These are phyloP conservation scores for Dicyrtoma fusca DNA, from an alignment of 2,888 invertebrate genomes.

Conservation along the genomic window DNA sequence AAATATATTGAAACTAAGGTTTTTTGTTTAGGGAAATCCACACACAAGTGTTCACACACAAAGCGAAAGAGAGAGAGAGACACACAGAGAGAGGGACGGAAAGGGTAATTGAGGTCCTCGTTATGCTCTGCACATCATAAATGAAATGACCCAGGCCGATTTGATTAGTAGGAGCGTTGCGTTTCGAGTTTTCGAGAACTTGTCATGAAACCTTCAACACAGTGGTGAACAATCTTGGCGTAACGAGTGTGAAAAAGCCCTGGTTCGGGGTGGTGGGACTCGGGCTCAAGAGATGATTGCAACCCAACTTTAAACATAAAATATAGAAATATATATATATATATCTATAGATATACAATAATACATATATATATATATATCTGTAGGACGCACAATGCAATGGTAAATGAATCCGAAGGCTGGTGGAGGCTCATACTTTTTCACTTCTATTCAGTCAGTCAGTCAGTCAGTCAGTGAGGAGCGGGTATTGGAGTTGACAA, in stretches of 20 bases:
- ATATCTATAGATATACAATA: not conserved
- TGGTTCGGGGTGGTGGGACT: conserved; percentile 51
- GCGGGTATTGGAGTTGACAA: conserved; percentile 34
- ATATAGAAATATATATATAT: not conserved
- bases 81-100: conserved; percentile 29
- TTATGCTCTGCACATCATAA: conserved; percentile 44
- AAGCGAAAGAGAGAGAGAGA: conserved; percentile 33
- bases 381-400: not conserved
- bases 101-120: conserved; percentile 44
- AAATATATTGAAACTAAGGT: not conserved
- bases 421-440: conserved; percentile 13
- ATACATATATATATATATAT: not conserved
- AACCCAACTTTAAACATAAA: conserved; percentile 6
- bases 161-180: conserved; percentile 47
- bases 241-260: conserved; percentile 45
- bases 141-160: conserved; percentile 52
- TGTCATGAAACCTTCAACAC: conserved; percentile 31
- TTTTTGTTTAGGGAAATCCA: conserved; percentile 32
- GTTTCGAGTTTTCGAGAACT: conserved; percentile 36
- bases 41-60: conserved; percentile 38
- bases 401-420: conserved; percentile 13
- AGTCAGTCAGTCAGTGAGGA: conserved; percentile 25
- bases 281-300: conserved; percentile 47
- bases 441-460: conserved; percentile 10
- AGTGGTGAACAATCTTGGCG: conserved; percentile 23